A percentile compares a stretch with the other conserved stretches of the same genome.
Conservation (phyloP, 1,140 invertebrate genomes). For the Caerostris extrusa region DNA sequence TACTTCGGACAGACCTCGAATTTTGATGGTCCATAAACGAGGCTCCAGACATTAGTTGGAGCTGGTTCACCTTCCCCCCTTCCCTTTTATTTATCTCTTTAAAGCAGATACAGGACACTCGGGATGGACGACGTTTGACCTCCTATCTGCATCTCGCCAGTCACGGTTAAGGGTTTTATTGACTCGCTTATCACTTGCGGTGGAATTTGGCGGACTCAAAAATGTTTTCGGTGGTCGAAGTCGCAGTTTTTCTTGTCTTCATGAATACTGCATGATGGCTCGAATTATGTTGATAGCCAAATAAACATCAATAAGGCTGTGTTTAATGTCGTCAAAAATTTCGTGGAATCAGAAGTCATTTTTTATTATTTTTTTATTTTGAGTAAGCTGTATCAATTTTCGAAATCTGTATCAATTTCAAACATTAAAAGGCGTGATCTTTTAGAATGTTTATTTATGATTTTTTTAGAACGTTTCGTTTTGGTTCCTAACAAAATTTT, state of each 20-base stretch:
- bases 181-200: too few species aligned
- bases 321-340: too few species aligned
- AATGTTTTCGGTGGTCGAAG: neutral
- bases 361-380: too few species aligned
- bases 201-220: neutral
- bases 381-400: too few species aligned
- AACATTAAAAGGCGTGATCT: too few species aligned
- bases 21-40: conserved; percentile 4
- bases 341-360: too few species aligned
- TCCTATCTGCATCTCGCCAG: neutral
- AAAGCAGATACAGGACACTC: neutral
- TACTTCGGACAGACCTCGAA: neutral
- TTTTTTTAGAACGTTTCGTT: too few species aligned
- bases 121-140: neutral
- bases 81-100: conserved; percentile 11
- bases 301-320: too few species aligned
- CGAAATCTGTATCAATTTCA: too few species aligned
- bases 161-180: neutral
- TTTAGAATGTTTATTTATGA: too few species aligned
- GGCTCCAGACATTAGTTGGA: neutral
- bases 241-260: neutral
- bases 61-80: neutral
- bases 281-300: too few species aligned
- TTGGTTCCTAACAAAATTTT: too few species aligned
- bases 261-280: conserved; percentile 1